Conservation (phyloP, 2,888 invertebrate genomes). For the Aplocera efformata region DNA sequence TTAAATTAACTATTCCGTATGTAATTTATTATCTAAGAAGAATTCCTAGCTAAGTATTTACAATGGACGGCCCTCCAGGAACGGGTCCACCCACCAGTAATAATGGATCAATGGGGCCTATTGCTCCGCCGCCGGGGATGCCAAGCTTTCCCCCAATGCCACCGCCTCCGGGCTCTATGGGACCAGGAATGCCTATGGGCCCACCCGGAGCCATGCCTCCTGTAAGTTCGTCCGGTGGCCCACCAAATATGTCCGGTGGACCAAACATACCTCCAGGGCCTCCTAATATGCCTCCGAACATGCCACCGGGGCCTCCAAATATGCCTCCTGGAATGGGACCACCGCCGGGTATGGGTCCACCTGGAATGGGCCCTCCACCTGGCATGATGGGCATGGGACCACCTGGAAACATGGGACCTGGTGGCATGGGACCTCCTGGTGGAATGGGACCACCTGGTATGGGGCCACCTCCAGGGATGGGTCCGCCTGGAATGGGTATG, state of each 20-base stretch:
- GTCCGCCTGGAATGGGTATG: conserved; percentile 43
- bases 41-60: conserved; percentile 13
- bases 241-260: conserved; percentile 30
- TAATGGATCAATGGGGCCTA: conserved; percentile 47
- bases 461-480: conserved; percentile 47
- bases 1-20: too few species aligned
- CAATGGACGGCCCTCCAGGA: conserved; percentile 70
- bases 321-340: conserved; percentile 36
- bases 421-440: conserved; percentile 34
- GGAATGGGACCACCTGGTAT: conserved; percentile 45
- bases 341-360: conserved; percentile 31
- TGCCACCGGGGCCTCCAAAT: conserved; percentile 26
- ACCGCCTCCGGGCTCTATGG: conserved; percentile 56
- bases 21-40: not conserved
- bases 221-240: conserved; percentile 43
- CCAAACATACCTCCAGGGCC: conserved; percentile 15
- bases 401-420: conserved; percentile 48
- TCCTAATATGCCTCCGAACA: conserved; percentile 23
- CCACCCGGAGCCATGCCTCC: conserved; percentile 57
- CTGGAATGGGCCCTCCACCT: conserved; percentile 34
- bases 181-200: conserved; percentile 44
- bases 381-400: conserved; percentile 36
- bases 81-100: conserved; percentile 55
- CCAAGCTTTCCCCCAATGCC: conserved; percentile 55
- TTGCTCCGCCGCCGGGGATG: conserved; percentile 45